phyloP scores from a whole-genome alignment of 1,140 invertebrate species.

The Drosophila nasuta region DNA sequence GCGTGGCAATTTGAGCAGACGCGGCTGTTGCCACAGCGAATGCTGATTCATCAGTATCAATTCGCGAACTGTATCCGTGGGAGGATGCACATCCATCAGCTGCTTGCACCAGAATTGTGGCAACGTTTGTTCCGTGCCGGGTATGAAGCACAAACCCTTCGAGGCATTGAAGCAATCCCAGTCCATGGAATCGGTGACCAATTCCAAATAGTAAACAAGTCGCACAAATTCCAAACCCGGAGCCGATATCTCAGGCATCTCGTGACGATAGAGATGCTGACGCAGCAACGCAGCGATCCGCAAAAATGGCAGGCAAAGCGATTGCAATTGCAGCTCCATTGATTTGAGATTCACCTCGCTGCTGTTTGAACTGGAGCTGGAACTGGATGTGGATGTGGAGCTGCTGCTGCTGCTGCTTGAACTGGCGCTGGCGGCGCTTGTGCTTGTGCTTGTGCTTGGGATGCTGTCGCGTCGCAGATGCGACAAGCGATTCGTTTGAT shows the following conservation, averaged over 20 bases:
- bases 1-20: constrained; percentile 92
- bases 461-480: constrained; percentile 84
- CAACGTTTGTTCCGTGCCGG: constrained; percentile 85
- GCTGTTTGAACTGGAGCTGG: background rate
- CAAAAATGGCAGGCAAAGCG: constrained; percentile 93
- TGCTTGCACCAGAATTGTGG: constrained; percentile 89
- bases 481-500: constrained; percentile 68
- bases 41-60: constrained; percentile 90
- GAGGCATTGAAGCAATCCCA: constrained; percentile 89
- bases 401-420: background rate
- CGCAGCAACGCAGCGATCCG: constrained; percentile 92
- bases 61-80: constrained; percentile 86
- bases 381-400: constrained; percentile 44
- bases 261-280: constrained; percentile 93
- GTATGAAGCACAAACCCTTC: constrained; percentile 87
- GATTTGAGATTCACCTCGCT: constrained; percentile 84
- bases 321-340: constrained; percentile 89
- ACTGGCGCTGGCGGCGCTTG: constrained; percentile 9
- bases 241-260: constrained; percentile 89
- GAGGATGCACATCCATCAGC: constrained; percentile 86
- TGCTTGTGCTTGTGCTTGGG: constrained; percentile 3
- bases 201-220: constrained; percentile 91
- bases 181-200: constrained; percentile 89
- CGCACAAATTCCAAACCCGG: constrained; percentile 89
- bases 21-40: constrained; percentile 91